Conservation (phyloP, 1,140 invertebrate genomes). For the Argopecten irradians region DNA sequence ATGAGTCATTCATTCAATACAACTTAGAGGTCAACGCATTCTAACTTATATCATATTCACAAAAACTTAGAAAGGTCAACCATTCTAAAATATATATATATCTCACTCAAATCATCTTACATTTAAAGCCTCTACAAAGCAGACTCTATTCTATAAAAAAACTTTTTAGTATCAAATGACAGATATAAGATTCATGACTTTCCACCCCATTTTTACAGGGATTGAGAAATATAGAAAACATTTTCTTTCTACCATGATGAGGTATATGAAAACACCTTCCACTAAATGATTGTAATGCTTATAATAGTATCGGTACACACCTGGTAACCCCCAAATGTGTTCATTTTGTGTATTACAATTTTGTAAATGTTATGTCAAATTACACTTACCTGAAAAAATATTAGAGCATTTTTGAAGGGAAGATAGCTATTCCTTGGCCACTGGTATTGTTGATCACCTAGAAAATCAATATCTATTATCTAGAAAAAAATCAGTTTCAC, state of each 20-base stretch:
- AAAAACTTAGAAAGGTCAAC: too few relatives aligned
- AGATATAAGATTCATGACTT: background rate
- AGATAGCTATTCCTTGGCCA: constrained; percentile 94
- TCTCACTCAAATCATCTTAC: background rate
- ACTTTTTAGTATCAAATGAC: background rate
- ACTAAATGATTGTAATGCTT: background rate
- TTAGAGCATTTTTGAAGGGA: constrained; percentile 97
- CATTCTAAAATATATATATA: too few relatives aligned
- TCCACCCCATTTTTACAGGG: background rate
- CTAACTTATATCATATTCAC: too few relatives aligned
- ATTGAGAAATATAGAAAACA: background rate
- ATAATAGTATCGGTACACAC: background rate
- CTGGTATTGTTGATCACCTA: constrained; percentile 47
- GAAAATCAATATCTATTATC: constrained; percentile 41
- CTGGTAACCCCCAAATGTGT: background rate
- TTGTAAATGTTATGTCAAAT: background rate
- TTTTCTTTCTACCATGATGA: background rate
- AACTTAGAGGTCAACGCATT: too few relatives aligned
- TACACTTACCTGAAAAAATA: constrained; percentile 85
- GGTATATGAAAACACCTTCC: background rate
- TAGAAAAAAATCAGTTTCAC: too few relatives aligned
- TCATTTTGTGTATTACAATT: background rate
- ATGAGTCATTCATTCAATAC: too few relatives aligned
- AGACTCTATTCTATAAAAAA: background rate
- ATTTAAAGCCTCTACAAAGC: too few relatives aligned